Evolutionary conservation across 2,888 invertebrate species (phyloP), one percentile per base, ranked within the genome.

Genomic region (Portevinia maculata): DNA sequence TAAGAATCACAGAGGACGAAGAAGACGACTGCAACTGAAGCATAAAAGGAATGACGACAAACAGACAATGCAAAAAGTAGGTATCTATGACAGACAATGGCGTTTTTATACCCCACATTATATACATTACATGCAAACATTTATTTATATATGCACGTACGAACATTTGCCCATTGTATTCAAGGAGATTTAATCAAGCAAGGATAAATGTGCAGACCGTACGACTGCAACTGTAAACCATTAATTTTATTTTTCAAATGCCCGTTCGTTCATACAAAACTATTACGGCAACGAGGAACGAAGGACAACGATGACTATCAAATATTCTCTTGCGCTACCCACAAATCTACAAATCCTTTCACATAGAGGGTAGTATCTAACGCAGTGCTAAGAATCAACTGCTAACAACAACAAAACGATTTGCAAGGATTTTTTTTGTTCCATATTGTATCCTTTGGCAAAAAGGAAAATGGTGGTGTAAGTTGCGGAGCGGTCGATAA

Each of bases 211-310:
- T 55, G 24, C 60, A 73, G 32, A 83, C 67, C 50, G 57, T 67
- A 84, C 67, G 57, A 79, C 57, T 84, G 79, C 84, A 84, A 84
- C 67, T 84, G 74, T 70, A 74, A 78, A 69, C 74, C 84, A 84
- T 84, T 84, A 84, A 84, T 79, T 79, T 84, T 64, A 69, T 78
- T 83, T 71, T 73, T 62, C 60, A 67, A 83, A 76, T 83, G 67
- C 11, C 59, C 39, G 37, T 44, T 69, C 44, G 57, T 71, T 65
- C 64, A 60, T 37, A 78, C 30, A 65, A 78, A 76, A 73, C 83
- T 83, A 71, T 60, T 37, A 60, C n/a, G n/a, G n/a, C n/a, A n/a
- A n/a, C 44, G 13, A 52, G 69, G 46, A 44, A 34, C 52, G 64
- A 75, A 79, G 67, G 71, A 83, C 65, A 11, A 67, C 37, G 52